These are phyloP conservation scores for Acridotheres tristis DNA, from an alignment of 2,797 vertebrate genomes.

Conservation along the genomic window DNA sequence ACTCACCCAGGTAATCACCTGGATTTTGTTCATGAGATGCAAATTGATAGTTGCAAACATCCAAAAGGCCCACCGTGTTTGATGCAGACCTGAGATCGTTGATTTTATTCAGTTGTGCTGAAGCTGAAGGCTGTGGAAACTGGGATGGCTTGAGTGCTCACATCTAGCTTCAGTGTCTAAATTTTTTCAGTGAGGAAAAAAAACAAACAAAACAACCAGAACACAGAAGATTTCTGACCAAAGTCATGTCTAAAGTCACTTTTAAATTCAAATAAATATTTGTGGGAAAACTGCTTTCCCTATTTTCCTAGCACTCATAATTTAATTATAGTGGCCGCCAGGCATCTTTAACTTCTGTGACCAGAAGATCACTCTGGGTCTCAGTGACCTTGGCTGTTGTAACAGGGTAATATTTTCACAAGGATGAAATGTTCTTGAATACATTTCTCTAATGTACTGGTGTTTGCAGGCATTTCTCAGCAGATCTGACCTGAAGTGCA, in stretches of 20 bases:
- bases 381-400: constrained; percentile 35
- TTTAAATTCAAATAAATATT: constrained; percentile 58
- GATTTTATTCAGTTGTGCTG: neutral
- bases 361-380: constrained; percentile 40
- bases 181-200: neutral
- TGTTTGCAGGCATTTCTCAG: constrained; percentile 1
- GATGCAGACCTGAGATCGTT: neutral
- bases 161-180: neutral
- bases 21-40: neutral
- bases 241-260: neutral
- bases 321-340: constrained; percentile 56
- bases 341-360: constrained; percentile 54
- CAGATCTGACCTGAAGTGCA: constrained; percentile 14
- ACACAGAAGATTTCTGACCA: neutral
- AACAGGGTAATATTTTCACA: constrained; percentile 38
- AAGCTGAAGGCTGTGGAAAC: neutral
- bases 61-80: neutral
- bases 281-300: constrained; percentile 35
- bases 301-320: constrained; percentile 18
- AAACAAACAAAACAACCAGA: neutral
- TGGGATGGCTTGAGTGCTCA: neutral
- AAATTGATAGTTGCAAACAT: neutral
- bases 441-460: neutral
- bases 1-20: neutral
- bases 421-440: constrained; percentile 24